phyloP scores from a whole-genome alignment of 2,888 invertebrate species.

The Temnothorax unifasciatus region DNA sequence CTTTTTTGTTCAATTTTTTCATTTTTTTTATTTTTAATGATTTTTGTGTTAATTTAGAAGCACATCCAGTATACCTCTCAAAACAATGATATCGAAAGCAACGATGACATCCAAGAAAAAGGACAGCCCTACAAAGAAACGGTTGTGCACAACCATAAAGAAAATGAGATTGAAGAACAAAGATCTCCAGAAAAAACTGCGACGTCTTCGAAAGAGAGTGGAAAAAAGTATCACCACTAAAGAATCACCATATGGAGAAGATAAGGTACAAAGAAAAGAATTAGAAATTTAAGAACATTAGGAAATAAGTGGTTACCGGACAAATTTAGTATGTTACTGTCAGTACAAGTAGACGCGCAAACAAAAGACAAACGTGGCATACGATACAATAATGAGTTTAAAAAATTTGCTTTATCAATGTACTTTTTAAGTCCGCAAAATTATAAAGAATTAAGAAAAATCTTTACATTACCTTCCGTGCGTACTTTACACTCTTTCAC shows the following conservation, averaged over 20 bases:
- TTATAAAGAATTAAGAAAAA: neutral
- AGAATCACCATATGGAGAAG: neutral
- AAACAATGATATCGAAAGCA: neutral
- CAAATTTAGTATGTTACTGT: neutral
- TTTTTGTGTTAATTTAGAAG: neutral
- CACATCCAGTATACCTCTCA: neutral
- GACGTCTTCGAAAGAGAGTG: neutral
- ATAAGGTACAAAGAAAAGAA: neutral
- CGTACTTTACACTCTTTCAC: neutral
- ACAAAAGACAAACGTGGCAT: neutral
- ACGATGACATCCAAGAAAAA: neutral
- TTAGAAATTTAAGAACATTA: neutral
- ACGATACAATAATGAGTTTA: neutral
- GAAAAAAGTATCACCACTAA: neutral
- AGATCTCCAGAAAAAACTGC: neutral
- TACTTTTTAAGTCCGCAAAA: neutral
- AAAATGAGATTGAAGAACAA: neutral
- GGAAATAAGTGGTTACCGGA: neutral
- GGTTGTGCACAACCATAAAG: neutral
- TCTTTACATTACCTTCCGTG: neutral
- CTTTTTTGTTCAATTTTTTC: neutral
- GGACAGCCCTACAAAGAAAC: neutral
- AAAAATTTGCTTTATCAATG: neutral
- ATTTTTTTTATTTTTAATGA: neutral
- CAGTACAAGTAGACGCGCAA: slow-evolving; percentile 14